These are phyloP conservation scores for Drosophila orena DNA, from an alignment of 1,140 invertebrate genomes.

Conservation along the genomic window DNA sequence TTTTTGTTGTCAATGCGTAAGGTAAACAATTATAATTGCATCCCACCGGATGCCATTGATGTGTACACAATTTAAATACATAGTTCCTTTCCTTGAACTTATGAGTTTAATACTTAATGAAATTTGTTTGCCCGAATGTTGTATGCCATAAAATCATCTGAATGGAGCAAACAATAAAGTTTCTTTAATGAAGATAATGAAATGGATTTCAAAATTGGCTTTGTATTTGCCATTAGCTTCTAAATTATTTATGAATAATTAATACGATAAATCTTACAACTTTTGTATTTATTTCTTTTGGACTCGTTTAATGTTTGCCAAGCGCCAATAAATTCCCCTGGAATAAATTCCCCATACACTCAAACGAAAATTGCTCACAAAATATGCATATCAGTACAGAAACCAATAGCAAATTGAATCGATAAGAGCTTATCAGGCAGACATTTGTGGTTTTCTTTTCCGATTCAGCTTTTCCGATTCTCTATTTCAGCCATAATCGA, in stretches of 20 bases:
- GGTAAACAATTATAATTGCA: neutral
- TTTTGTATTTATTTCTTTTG: neutral
- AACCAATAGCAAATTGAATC: constrained; percentile 11
- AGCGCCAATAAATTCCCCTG: neutral
- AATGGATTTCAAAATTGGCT: too few species aligned
- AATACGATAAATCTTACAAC: too few species aligned
- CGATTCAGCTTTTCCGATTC: constrained; percentile 1
- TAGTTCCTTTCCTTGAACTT: neutral
- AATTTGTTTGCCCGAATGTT: too few species aligned
- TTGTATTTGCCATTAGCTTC: too few species aligned
- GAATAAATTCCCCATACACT: too few species aligned
- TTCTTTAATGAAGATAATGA: too few species aligned
- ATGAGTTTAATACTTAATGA: too few species aligned
- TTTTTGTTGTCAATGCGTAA: neutral
- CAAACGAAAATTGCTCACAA: too few species aligned
- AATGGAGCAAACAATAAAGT: too few species aligned
- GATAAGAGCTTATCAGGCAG: constrained; percentile 3
- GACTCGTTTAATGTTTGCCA: neutral
- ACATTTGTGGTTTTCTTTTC: constrained; percentile 4
- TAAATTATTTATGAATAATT: too few species aligned
- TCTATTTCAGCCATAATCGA: constrained; percentile 3
- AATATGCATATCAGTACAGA: neutral
- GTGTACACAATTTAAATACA: neutral
- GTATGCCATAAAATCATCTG: too few species aligned
- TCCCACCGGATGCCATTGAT: neutral